Conservation (phyloP, 2,888 invertebrate genomes). For the Drosophila yooni region DNA sequence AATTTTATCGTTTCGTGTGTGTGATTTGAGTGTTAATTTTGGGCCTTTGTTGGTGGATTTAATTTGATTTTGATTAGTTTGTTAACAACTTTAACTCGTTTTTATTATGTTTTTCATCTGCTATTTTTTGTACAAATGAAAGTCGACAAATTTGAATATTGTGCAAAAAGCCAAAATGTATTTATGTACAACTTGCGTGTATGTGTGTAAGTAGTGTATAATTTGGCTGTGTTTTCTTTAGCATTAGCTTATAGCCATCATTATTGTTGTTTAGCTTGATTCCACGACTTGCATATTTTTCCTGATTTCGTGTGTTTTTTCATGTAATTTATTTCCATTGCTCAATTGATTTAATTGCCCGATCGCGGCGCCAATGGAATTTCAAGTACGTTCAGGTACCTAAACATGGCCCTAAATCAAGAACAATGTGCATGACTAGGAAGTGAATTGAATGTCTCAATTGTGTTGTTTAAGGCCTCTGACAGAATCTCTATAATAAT, state of each 20-base stretch:
- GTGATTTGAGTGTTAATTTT: slow-evolving; percentile 58
- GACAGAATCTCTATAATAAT: slow-evolving; percentile 11
- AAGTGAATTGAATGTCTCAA: slow-evolving; percentile 47
- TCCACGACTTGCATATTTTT: slow-evolving; percentile 23
- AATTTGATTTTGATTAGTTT: slow-evolving; percentile 37
- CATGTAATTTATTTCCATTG: slow-evolving; percentile 12
- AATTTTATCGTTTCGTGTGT: slow-evolving; percentile 44
- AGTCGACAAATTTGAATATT: slow-evolving; percentile 46
- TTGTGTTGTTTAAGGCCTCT: slow-evolving; percentile 17
- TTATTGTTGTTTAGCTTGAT: slow-evolving; percentile 26
- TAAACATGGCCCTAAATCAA: slow-evolving; percentile 44
- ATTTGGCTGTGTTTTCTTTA: slow-evolving; percentile 26
- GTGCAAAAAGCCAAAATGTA: slow-evolving; percentile 27
- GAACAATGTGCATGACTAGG: slow-evolving; percentile 42
- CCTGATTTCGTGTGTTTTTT: slow-evolving; percentile 12
- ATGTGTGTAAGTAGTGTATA: neutral
- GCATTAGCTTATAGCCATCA: slow-evolving; percentile 35
- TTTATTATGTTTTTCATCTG: slow-evolving; percentile 9
- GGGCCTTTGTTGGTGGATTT: slow-evolving; percentile 28
- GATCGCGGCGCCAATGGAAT: slow-evolving; percentile 43
- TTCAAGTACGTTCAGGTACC: slow-evolving; percentile 47
- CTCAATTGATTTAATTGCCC: slow-evolving; percentile 49
- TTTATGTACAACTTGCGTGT: slow-evolving; percentile 3
- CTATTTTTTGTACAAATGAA: neutral
- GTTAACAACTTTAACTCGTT: slow-evolving; percentile 17